Conservation (phyloP, 1,140 invertebrate species). For the Pseudomyrmex flavicornis region DNA sequence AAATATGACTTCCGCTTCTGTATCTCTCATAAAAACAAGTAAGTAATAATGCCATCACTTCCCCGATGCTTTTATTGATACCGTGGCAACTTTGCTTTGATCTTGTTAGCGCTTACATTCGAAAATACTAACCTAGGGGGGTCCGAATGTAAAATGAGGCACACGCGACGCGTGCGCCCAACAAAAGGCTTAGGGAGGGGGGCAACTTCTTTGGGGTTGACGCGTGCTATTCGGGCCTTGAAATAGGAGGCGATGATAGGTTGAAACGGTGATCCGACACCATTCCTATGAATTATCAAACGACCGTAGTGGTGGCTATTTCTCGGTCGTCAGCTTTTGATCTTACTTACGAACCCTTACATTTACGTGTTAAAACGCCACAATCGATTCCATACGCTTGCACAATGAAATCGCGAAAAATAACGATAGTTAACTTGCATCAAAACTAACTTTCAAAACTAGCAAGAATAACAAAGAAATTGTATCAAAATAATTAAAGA, state of each 20-base stretch:
- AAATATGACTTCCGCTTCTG: background rate
- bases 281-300: conserved; percentile 70
- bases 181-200: conserved; percentile 69
- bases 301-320: conserved; percentile 26
- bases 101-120: conserved; percentile 55
- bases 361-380: conserved; percentile 48
- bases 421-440: conserved; percentile 16
- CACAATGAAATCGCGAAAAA: background rate
- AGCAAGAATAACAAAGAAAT: background rate
- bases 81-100: conserved; percentile 27
- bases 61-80: conserved; percentile 22
- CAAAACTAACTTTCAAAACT: background rate
- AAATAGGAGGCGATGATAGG: conserved; percentile 77
- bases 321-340: conserved; percentile 49
- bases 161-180: conserved; percentile 57
- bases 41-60: conserved; percentile 18
- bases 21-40: background rate
- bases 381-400: conserved; percentile 31
- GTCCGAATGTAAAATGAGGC: conserved; percentile 60
- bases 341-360: background rate
- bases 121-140: conserved; percentile 59
- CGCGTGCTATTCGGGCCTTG: conserved; percentile 69
- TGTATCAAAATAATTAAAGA: background rate
- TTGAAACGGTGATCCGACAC: conserved; percentile 74
- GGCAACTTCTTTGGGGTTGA: conserved; percentile 59